Evolutionary conservation across 2,797 vertebrate species (phyloP), one percentile per base, ranked within the genome.

Genomic region (Taenioides sp.): DNA sequence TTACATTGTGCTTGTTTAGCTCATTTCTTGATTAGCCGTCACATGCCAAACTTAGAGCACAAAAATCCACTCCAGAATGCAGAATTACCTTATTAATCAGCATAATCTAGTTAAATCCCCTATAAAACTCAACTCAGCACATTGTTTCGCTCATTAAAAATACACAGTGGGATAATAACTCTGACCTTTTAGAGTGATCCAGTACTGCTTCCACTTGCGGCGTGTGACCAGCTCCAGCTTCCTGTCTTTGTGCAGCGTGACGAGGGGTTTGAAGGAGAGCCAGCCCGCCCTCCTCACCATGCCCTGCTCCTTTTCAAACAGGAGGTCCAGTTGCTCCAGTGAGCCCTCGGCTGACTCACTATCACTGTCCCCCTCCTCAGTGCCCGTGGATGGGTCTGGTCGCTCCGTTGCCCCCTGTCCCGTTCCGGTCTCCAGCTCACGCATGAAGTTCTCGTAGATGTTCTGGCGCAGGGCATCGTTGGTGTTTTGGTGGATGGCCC

Each of bases 401-500:
- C 90, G 92, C 73, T 97, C 96, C 0, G 74, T 82, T 43, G 75
- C 80, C 2, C 91, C 79, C 58, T 88, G 91, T 1, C 92, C 90
- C 9, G 91, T 91, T 68, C 94, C 95, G 37, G 91, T 93, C 75
- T 98, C 96, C 84, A 98, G 79, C 89, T 98, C 97, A 0, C 95
- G 87, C 97, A 98, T 98, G 88, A 98, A 98, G 80, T 98, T 98
- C 84, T 98, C 95, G 0, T 98, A 98, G 80, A 98, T 98, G 84
- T 96, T 97, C 89, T 97, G 96, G 6, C 92, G 95, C 31, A 97
- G 76, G 12, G 91, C 92, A 12, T 96, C 95, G 0, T 87, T 94
- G 67, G 90, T 79, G 0, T 85, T 74, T 84, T 95, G 95, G 86
- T 95, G 94, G n/a, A 97, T 87, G 0, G 92, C 94, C 0, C 92